Evolutionary conservation across 2,888 invertebrate genomes (phyloP), one percentile per base, ranked within the genome.

Genomic region (Pseudoips prasinana): DNA sequence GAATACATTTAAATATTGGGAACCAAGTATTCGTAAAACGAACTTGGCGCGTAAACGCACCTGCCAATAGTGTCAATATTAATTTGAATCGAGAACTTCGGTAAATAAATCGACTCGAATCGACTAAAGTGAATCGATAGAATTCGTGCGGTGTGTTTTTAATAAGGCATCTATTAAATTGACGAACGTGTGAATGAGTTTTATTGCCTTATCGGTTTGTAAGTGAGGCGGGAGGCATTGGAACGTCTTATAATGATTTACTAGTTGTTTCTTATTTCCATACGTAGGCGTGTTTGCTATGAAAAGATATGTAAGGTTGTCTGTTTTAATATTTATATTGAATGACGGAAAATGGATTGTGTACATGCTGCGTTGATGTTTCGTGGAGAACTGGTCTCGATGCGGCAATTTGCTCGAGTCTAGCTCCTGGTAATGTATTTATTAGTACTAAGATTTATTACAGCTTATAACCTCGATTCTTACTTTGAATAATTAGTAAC

Each of bases 121-220:
- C 70, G 62, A 57, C 57, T 56, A 51, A 59, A 58, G 57, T 64
- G 67, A 72, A 74, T 74, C 75, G 75, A 77, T 73, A 76, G 66
- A 73, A 61, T 57, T 57, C 62, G 54, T 56, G 58, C 63, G 58
- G 64, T 59, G 68, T 59, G 77, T 77, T 83, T 86, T 87, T 88
- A 88, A 88, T 87, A 87, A 86, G 86, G 79, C 73, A 64, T 77
- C 75, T 71, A 78, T 77, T 78, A 73, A 67, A 55, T 79, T 87
- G 87, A 87, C 80, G 82, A 80, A 85, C 87, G 79, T 86, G 83
- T 88, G 86, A 88, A 88, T 88, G 84, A 85, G 74, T 82, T 74
- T 80, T 81, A 80, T 76, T 74, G 68, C 87, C 87, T 83, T 88
- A 78, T 83, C 70, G 70, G 87, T 71, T 67, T 41, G 45, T 53